Percentiles rank a stretch among this genome's conserved stretches.
These are phyloP conservation scores for Sinella curviseta DNA, from an alignment of 1,140 invertebrate species.

Conservation along the genomic window DNA sequence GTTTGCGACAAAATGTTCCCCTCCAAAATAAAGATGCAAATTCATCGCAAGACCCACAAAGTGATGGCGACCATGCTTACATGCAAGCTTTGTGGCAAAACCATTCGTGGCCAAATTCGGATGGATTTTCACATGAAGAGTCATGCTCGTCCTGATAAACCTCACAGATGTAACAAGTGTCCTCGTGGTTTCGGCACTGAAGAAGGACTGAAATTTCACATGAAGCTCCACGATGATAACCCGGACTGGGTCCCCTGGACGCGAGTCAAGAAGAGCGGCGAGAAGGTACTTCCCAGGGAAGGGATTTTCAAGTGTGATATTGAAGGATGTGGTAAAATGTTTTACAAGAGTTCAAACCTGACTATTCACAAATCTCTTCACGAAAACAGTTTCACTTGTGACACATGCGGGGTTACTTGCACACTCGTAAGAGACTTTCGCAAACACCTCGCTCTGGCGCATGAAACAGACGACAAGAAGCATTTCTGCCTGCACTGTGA, in stretches of 20 bases:
- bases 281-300: background rate
- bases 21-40: background rate
- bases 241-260: background rate
- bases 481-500: background rate
- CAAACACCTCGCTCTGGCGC: background rate
- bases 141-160: background rate
- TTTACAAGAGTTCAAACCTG: background rate
- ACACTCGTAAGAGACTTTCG: background rate
- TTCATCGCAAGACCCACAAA: conserved; percentile 6
- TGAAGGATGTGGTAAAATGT: background rate
- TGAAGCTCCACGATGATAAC: background rate
- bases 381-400: background rate
- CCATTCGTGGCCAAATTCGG: background rate
- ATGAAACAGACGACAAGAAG: background rate
- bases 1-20: background rate
- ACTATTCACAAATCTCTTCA: background rate
- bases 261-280: background rate
- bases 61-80: background rate
- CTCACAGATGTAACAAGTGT: background rate
- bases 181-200: background rate
- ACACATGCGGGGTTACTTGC: background rate
- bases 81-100: background rate
- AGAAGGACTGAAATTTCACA: background rate
- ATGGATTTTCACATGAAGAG: background rate
- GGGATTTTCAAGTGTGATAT: background rate